Evolutionary conservation across 2,113 vertebrate genomes (phyloP).

Genomic region (Campylorhamphus procurvoides): DNA sequence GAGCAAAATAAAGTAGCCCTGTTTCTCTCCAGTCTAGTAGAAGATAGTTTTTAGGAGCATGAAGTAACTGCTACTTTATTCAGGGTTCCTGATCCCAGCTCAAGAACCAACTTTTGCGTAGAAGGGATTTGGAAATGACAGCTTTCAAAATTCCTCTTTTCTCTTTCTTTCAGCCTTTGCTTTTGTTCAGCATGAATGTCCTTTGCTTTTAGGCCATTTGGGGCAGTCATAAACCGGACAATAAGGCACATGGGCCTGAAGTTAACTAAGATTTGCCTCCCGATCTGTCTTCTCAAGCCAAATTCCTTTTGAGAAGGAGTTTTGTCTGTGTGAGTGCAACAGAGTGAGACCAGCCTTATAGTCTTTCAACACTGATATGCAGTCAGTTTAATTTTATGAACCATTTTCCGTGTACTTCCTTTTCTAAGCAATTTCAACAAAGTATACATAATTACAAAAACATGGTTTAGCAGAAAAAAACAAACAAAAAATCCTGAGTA

Average conservation of each 20-base stretch:
- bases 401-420: slow-evolving; percentile 27
- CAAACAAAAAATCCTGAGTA: slow-evolving; percentile 42
- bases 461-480: slow-evolving; percentile 3
- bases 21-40: not conserved
- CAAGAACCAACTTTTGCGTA: not conserved
- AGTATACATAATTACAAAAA: slow-evolving; percentile 8
- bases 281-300: not conserved
- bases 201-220: slow-evolving; percentile 51
- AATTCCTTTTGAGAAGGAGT: slow-evolving; percentile 13
- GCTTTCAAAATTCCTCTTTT: not conserved
- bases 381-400: slow-evolving; percentile 21
- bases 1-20: not conserved
- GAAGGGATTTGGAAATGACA: slow-evolving; percentile 4
- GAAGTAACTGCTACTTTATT: not conserved
- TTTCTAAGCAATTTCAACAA: slow-evolving; percentile 33
- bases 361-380: not conserved
- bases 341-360: not conserved
- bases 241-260: slow-evolving; percentile 14
- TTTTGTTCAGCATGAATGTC: slow-evolving; percentile 41
- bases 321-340: slow-evolving; percentile 10
- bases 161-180: slow-evolving; percentile 7
- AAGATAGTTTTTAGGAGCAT: not conserved
- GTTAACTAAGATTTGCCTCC: slow-evolving; percentile 21
- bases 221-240: slow-evolving; percentile 31
- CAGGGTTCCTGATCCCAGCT: not conserved